Evolutionary conservation across 2,113 vertebrate genomes (phyloP), one percentile per base, ranked within the genome.

Genomic region (Atherinomorus stipes): DNA sequence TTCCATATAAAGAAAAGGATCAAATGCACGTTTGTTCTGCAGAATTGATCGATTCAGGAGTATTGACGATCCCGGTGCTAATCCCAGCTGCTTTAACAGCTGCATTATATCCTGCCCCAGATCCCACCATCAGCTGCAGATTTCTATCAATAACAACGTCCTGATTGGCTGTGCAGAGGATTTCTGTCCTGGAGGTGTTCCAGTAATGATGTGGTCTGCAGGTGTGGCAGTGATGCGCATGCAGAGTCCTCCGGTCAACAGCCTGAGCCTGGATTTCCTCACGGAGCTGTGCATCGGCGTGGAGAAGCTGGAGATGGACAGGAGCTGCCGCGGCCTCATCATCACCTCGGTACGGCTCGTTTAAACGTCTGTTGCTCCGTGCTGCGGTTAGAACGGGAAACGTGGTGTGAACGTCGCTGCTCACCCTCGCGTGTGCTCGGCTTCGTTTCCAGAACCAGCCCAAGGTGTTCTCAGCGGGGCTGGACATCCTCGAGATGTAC

Each of bases 241-340:
- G 64, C 95, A 94, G 90, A 97, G 80, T 50, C 97, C 96, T 2
- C 98, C 97, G 0, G 98, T 99, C 60, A 99, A 99, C 93, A 96
- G 94, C 85, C 91, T 98, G 18, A 96, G 93, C 81, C 77, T 99
- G 79, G 96, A 97, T 50, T 89, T 99, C 60, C 93, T 99, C 61
- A 99, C 96, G 0, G 97, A 99, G 87, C 72, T 99, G 3, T 76
- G 83, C 78, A 98, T 97, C 71, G 75, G 65, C 61, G 52, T 97
- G 76, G 97, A 99, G 87, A 99, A 99, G 82, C 94, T 99, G 78
- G 97, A 99, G 88, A 95, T 97, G 0, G 85, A 98, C 73, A 95
- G 94, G 69, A 88, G 89, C 76, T 96, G 96, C 91, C 83, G 95
- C 1, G 97, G 96, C 0, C 25, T 97, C 52, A 89, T 99, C 87